These are phyloP conservation scores for Chamaea fasciata DNA, from an alignment of 2,113 vertebrate genomes.

Conservation along the genomic window DNA sequence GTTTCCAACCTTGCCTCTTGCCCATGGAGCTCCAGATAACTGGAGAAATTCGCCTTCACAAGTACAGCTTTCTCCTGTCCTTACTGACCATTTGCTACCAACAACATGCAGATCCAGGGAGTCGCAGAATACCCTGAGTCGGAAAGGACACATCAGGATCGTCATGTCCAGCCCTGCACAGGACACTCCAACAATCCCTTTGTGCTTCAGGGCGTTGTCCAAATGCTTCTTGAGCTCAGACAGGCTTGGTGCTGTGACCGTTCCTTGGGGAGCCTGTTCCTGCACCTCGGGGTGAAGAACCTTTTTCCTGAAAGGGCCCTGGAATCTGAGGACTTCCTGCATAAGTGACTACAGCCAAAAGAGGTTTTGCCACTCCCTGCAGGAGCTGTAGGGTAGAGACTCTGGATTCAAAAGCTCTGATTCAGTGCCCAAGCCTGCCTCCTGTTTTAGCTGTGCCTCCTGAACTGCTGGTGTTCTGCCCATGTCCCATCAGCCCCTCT, in stretches of 20 bases:
- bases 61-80: not conserved
- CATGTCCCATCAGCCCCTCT: accelerated
- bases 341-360: not conserved
- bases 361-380: not conserved
- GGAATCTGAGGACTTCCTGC: not conserved
- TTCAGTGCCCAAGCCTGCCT: not conserved
- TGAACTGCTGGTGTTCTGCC: not conserved
- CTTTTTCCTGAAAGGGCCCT: not conserved
- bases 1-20: not conserved
- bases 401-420: not conserved
- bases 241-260: not conserved
- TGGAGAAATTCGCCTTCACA: not conserved
- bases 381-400: not conserved
- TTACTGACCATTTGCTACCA: not conserved
- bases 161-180: not conserved
- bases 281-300: not conserved
- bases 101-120: not conserved
- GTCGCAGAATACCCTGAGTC: not conserved
- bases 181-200: not conserved
- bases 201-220: not conserved
- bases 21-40: not conserved
- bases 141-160: not conserved
- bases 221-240: not conserved
- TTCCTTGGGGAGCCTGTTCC: not conserved
- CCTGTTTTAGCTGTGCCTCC: not conserved